A percentile compares a stretch with the other conserved stretches of the same genome.
Conservation (phyloP, 2,113 vertebrate species). For the Mormyrus iriodes region DNA sequence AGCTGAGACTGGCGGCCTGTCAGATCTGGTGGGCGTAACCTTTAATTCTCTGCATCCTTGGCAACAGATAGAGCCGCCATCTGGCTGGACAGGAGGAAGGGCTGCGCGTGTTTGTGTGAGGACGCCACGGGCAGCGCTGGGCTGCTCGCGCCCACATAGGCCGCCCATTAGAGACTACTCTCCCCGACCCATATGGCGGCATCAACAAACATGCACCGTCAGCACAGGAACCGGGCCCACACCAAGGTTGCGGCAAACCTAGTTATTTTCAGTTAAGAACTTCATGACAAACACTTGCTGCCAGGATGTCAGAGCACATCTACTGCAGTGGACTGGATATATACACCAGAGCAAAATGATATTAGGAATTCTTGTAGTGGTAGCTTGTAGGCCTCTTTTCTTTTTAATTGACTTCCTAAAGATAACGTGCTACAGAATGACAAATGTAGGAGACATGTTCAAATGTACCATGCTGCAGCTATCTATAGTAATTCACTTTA, state of each 20-base stretch:
- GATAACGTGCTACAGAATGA: not conserved
- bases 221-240: not conserved
- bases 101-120: constrained; percentile 21
- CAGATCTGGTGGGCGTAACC: constrained; percentile 19
- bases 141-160: constrained; percentile 14
- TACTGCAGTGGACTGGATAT: not conserved
- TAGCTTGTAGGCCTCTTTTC: not conserved
- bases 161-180: constrained; percentile 12
- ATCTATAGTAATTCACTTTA: not conserved
- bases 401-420: not conserved
- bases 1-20: constrained; percentile 10
- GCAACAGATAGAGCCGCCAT: constrained; percentile 15
- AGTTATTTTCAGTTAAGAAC: constrained; percentile 11
- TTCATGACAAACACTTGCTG: not conserved
- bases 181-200: constrained; percentile 12
- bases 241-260: constrained; percentile 1
- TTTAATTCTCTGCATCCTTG: constrained; percentile 23
- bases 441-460: not conserved
- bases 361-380: not conserved
- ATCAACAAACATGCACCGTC: constrained; percentile 14
- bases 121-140: constrained; percentile 13
- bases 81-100: constrained; percentile 19
- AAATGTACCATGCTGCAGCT: not conserved
- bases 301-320: not conserved
- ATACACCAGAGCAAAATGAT: not conserved